Percentiles rank a stretch among this genome's conserved stretches.
phyloP scores from a whole-genome alignment of 2,797 vertebrate species.

The Macropus fuliginosus region DNA sequence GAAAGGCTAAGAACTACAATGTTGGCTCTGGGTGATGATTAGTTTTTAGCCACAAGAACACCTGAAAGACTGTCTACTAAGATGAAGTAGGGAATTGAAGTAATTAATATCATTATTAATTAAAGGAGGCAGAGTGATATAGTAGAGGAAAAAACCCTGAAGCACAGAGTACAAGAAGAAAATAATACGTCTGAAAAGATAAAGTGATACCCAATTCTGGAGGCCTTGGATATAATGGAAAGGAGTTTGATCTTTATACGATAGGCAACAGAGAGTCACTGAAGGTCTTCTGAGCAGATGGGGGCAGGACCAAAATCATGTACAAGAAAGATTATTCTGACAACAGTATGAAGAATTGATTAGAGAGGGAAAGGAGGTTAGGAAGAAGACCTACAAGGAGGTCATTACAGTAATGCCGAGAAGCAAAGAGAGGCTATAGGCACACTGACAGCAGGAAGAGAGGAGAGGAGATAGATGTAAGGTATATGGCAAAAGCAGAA shows the following conservation, averaged over 20 bases:
- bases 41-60: background rate
- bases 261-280: background rate
- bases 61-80: background rate
- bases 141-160: background rate
- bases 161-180: background rate
- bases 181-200: background rate
- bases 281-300: background rate
- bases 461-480: background rate
- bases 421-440: background rate
- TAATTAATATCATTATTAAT: background rate
- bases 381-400: background rate
- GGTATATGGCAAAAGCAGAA: background rate
- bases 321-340: background rate
- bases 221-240: background rate
- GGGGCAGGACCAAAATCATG: background rate
- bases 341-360: background rate
- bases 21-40: background rate
- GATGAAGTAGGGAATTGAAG: background rate
- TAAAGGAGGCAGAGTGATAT: background rate
- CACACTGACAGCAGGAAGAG: background rate
- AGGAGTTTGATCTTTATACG: background rate
- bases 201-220: background rate
- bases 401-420: background rate
- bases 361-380: background rate
- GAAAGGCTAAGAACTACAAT: background rate